These are phyloP conservation scores for Vulpes ferrilata DNA, from an alignment of 2,113 vertebrate species.

Conservation along the genomic window DNA sequence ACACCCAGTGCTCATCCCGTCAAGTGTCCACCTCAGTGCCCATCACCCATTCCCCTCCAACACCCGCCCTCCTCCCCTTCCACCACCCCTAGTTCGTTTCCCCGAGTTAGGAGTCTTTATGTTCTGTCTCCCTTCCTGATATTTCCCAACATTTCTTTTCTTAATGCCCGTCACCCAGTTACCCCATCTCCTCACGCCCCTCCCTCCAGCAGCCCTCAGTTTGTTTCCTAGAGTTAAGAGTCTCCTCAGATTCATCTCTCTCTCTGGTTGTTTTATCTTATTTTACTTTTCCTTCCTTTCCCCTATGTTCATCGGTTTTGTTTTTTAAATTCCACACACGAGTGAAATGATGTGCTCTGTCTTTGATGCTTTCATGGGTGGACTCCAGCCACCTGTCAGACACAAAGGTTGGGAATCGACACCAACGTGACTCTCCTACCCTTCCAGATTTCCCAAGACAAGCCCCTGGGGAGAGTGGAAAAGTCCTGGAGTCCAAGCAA, in stretches of 20 bases:
- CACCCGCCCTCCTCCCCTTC: too few relatives aligned
- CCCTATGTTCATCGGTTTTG: not conserved
- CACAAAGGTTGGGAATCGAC: rapidly evolving
- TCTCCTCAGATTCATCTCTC: not conserved
- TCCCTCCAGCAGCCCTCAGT: not conserved
- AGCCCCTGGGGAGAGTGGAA: not conserved
- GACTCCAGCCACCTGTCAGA: not conserved
- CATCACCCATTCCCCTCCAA: too few relatives aligned
- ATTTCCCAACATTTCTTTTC: too few relatives aligned
- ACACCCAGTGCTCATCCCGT: too few relatives aligned
- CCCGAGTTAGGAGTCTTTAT: too few relatives aligned
- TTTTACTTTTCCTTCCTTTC: not conserved
- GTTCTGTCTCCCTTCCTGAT: too few relatives aligned
- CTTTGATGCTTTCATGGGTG: not conserved
- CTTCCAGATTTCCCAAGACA: not conserved
- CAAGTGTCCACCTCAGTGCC: too few relatives aligned
- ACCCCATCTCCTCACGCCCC: not conserved
- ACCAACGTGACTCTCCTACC: too few relatives aligned
- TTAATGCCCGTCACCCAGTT: not conserved
- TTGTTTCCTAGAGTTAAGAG: not conserved
- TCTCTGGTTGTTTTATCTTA: not conserved
- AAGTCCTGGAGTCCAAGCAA: not conserved
- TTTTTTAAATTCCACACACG: not conserved
- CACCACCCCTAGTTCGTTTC: too few relatives aligned
- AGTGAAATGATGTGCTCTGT: not conserved